Percentiles rank a stretch among this genome's conserved stretches.
Conservation (phyloP, 2,797 vertebrate species). For the Sebastes nivosus region DNA sequence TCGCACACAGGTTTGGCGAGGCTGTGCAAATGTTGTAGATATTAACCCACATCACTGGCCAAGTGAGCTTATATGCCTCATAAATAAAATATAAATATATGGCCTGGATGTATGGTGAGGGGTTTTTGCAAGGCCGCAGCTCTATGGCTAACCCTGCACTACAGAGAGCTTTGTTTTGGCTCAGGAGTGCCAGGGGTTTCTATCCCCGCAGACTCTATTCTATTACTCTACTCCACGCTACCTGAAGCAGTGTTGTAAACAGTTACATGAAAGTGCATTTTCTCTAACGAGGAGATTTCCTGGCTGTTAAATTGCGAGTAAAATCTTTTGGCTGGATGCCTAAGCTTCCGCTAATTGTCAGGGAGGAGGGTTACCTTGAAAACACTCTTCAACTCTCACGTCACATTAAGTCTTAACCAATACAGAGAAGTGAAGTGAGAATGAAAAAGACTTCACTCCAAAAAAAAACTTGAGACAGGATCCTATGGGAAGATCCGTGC, state of each 20-base stretch:
- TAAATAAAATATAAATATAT: constrained; percentile 38
- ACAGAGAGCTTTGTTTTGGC: not conserved
- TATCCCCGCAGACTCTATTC: not conserved
- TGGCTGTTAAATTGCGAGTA: constrained; percentile 31
- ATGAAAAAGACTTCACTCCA: constrained; percentile 50
- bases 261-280: constrained; percentile 23
- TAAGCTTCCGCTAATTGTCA: constrained; percentile 48
- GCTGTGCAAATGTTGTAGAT: constrained; percentile 31
- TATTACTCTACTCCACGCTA: not conserved
- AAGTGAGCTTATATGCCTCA: constrained; percentile 15
- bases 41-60: constrained; percentile 24
- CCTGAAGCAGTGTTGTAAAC: not conserved
- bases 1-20: not conserved
- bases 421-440: constrained; percentile 36
- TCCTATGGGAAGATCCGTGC: constrained; percentile 64
- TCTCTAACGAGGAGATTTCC: constrained; percentile 38
- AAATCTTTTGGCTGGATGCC: constrained; percentile 38
- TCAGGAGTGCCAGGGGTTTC: not conserved
- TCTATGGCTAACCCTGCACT: not conserved
- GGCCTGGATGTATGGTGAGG: not conserved
- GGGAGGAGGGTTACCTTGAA: constrained; percentile 50
- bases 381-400: constrained; percentile 55
- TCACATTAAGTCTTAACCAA: constrained; percentile 48
- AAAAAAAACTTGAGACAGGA: constrained; percentile 49
- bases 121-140: not conserved